Conservation (phyloP, 2,888 invertebrate species). For the Phasia obesa region DNA sequence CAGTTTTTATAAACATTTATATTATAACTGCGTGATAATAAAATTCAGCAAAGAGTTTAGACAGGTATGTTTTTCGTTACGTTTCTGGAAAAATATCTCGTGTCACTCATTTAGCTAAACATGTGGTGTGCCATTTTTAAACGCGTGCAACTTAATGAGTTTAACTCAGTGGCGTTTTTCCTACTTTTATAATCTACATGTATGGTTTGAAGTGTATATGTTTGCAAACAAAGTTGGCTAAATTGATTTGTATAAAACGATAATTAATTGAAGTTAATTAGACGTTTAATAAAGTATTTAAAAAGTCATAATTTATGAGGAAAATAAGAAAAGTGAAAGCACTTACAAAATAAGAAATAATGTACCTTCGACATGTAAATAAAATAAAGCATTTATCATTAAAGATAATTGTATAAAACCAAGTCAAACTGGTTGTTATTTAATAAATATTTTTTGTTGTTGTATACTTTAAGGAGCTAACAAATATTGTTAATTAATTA, state of each 20-base stretch:
- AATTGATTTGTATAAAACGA: slow-evolving; percentile 69
- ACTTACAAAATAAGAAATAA: slow-evolving; percentile 17
- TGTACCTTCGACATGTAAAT: slow-evolving; percentile 3
- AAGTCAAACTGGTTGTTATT: neutral
- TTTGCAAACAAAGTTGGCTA: slow-evolving; percentile 20
- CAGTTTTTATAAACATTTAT: too few relatives aligned
- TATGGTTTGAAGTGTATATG: neutral
- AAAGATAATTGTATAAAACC: slow-evolving; percentile 45
- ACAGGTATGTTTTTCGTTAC: too few relatives aligned
- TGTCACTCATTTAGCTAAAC: slow-evolving; percentile 44
- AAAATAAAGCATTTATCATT: slow-evolving; percentile 47
- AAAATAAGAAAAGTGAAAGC: neutral
- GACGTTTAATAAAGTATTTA: slow-evolving; percentile 35
- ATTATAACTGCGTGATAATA: too few relatives aligned
- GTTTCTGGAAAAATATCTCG: slow-evolving; percentile 12
- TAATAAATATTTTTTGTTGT: neutral
- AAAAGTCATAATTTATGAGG: neutral
- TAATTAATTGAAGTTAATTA: slow-evolving; percentile 65
- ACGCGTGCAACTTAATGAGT: slow-evolving; percentile 52
- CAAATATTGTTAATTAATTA: neutral
- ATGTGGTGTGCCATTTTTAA: slow-evolving; percentile 9
- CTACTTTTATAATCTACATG: neutral
- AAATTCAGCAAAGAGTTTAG: too few relatives aligned
- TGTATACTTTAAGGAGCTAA: neutral
- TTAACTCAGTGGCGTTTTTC: neutral